Evolutionary conservation across 1,140 invertebrate genomes (phyloP), one percentile per base, ranked within the genome.

Genomic region (Portunus trituberculatus): DNA sequence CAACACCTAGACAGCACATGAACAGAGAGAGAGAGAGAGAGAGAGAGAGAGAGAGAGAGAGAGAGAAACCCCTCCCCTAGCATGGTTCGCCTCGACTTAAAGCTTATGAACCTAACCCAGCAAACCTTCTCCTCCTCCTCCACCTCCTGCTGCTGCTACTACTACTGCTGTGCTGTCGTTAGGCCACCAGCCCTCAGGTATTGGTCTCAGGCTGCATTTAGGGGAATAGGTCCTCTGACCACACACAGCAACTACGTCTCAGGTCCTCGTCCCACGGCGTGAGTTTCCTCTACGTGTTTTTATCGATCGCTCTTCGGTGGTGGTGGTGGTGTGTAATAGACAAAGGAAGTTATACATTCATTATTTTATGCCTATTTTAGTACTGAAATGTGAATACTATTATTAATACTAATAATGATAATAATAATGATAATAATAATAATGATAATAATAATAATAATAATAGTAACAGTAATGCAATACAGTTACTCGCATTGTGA

Each of bases 31-130:
- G 67, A 76, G 67, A 76, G 67, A 76, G 67, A 76, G n/a, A 59
- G 67, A n/a, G 67, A 76, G 67, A 76, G 67, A 76, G n/a, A 76
- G 67, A n/a, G 67, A 76, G n/a, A 76, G 67, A n/a, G 67, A 76
- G 67, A 76, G 67, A 76, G n/a, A 59, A 39, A 14, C 52, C 52
- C 52, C 8, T 10, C 52, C 52, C 8, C 52, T 20, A 59, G 16
- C 16, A 59, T 59, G 52, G 52, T 59, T 59, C 52, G 52, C 52
- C 52, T 59, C 52, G 52, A 59, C 52, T 59, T 59, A 59, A 59
- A 59, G 52, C 52, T 59, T n/a, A 76, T 76, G 67, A 76, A 76
- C 25, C 4, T 25, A 76, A 76, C 67, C 67, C 67, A n/a, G 20
- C 67, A 76, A 76, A 12, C 67, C 20, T 76, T n/a, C 59, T 76